Conservation (phyloP, 1,140 invertebrate genomes). For the Phenacoccus solenopsis region DNA sequence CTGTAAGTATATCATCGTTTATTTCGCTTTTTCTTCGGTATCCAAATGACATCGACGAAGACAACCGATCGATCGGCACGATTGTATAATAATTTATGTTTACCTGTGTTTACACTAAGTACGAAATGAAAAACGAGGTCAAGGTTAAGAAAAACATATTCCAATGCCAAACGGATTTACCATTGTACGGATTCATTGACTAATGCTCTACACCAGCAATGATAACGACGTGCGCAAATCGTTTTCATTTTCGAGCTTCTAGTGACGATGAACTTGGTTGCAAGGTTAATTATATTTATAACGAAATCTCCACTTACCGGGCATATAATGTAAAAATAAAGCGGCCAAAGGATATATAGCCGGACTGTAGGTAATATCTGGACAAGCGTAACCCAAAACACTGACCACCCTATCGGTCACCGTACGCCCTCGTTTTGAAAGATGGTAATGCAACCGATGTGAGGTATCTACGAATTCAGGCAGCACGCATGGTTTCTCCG, state of each 20-base stretch:
- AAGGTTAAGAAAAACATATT: neutral
- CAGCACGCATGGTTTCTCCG: slow-evolving; percentile 70
- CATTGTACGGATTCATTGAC: neutral
- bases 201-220: too few relatives aligned
- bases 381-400: slow-evolving; percentile 77
- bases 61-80: too few relatives aligned
- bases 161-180: neutral
- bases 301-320: slow-evolving; percentile 43
- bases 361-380: slow-evolving; percentile 89
- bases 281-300: too few relatives aligned
- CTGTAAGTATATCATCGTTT: too few relatives aligned
- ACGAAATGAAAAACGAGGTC: neutral
- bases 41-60: too few relatives aligned
- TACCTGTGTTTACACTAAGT: too few relatives aligned
- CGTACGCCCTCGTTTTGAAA: slow-evolving; percentile 65
- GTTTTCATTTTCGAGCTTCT: too few relatives aligned
- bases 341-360: slow-evolving; percentile 77
- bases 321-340: slow-evolving; percentile 85
- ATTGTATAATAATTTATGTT: too few relatives aligned
- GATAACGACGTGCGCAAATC: too few relatives aligned
- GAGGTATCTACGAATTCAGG: slow-evolving; percentile 80
- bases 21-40: too few relatives aligned
- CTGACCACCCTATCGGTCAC: slow-evolving; percentile 74
- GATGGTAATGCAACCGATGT: slow-evolving; percentile 69
- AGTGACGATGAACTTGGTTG: too few relatives aligned